Conservation (phyloP, 2,888 invertebrate genomes). For the Tipula unca region DNA sequence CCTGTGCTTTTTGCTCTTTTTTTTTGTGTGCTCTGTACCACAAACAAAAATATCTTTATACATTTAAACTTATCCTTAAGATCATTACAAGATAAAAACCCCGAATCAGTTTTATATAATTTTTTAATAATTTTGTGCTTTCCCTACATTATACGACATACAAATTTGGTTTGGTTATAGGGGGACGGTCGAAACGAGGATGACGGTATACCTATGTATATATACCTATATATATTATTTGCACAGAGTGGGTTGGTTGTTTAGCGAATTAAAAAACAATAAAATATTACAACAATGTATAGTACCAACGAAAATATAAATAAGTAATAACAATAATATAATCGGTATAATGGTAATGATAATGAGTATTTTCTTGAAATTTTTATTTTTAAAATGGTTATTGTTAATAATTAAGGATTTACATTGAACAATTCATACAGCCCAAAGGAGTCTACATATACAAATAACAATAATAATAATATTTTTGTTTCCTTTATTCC, state of each 20-base stretch:
- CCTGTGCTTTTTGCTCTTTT: not conserved
- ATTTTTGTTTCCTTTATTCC: not conserved
- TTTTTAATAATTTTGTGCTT: not conserved
- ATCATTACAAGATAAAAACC: not conserved
- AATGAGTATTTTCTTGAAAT: not conserved
- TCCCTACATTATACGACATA: not conserved
- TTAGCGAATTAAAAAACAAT: not conserved
- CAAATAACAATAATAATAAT: not conserved
- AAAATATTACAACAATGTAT: not conserved
- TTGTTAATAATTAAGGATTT: not conserved
- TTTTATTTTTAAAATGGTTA: not conserved
- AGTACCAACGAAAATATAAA: not conserved
- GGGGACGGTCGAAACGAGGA: not conserved
- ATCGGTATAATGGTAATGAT: not conserved
- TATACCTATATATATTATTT: not conserved
- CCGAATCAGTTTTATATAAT: not conserved
- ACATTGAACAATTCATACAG: not conserved
- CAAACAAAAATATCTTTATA: not conserved
- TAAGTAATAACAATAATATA: not conserved
- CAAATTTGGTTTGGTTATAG: not conserved
- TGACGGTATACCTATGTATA: not conserved
- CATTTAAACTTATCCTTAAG: not conserved
- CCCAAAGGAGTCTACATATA: not conserved
- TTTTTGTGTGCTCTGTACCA: not conserved
- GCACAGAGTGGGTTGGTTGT: not conserved